These are phyloP conservation scores for Leptinotarsa texana DNA, from an alignment of 1,140 invertebrate species.

Conservation along the genomic window DNA sequence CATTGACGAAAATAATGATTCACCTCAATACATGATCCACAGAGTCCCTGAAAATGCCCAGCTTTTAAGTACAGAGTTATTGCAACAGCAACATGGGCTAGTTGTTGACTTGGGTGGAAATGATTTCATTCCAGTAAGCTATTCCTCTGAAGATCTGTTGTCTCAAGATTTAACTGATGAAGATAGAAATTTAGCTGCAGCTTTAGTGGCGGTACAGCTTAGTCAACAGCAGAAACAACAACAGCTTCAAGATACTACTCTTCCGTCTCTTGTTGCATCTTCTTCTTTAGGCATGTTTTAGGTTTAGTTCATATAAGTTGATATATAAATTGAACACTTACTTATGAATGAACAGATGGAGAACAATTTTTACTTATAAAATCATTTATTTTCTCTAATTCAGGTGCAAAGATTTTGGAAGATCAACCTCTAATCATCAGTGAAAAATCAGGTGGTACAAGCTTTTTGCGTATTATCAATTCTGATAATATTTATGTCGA, in stretches of 20 bases:
- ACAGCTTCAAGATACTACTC: constrained; percentile 46
- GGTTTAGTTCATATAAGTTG: no score
- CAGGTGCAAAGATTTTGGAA: constrained; percentile 42
- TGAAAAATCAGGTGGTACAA: constrained; percentile 44
- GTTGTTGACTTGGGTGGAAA: constrained; percentile 52
- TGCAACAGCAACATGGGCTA: constrained; percentile 52
- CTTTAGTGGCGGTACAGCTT: constrained; percentile 60
- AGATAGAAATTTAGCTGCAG: constrained; percentile 59
- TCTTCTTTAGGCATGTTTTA: constrained; percentile 10
- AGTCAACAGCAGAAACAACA: constrained; percentile 59
- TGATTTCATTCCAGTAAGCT: constrained; percentile 55
- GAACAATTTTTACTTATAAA: neutral
- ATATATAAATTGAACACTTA: no score
- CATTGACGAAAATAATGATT: constrained; percentile 43
- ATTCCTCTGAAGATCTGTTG: constrained; percentile 52
- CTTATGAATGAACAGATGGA: no score
- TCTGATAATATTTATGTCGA: constrained; percentile 49
- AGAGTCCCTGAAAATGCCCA: constrained; percentile 50
- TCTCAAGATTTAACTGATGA: constrained; percentile 58
- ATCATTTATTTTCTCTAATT: neutral
- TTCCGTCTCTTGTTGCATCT: constrained; percentile 39
- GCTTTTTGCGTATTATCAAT: constrained; percentile 52
- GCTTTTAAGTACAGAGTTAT: constrained; percentile 49
- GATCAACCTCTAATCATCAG: constrained; percentile 46
- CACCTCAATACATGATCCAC: constrained; percentile 52